Percentiles rank a stretch among this genome's conserved stretches.
Evolutionary conservation across 2,888 invertebrate genomes (phyloP).

Genomic region (Agrilus cyanescens): DNA sequence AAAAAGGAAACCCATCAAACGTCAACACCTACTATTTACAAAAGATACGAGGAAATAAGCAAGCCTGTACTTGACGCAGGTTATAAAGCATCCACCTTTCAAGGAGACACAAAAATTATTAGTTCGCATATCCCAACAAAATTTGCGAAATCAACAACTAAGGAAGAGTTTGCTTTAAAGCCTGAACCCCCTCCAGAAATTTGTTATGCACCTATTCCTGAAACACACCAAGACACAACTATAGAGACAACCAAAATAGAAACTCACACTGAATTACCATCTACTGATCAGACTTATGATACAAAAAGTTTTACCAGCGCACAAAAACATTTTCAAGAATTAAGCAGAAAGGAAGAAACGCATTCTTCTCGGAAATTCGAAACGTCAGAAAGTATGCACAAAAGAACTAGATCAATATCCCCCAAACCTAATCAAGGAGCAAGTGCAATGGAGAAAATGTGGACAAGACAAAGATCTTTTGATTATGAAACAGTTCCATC

Average conservation of each 20-base stretch:
- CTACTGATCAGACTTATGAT: constrained; percentile 29
- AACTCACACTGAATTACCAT: constrained; percentile 32
- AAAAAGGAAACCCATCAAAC: constrained; percentile 29
- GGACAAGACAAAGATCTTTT: constrained; percentile 36
- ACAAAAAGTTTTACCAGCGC: not conserved
- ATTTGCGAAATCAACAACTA: constrained; percentile 8
- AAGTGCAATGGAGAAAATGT: constrained; percentile 55
- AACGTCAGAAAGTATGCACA: constrained; percentile 4
- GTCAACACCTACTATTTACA: constrained; percentile 32
- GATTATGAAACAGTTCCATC: constrained; percentile 23
- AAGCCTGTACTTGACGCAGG: constrained; percentile 1
- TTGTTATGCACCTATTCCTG: constrained; percentile 45
- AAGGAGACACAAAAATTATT: not conserved
- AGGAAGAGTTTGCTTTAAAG: constrained; percentile 42
- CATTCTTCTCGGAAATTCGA: constrained; percentile 6
- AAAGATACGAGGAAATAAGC: constrained; percentile 31
- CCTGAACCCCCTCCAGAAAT: constrained; percentile 64
- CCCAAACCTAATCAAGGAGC: constrained; percentile 52
- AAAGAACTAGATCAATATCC: constrained; percentile 28
- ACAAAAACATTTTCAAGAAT: constrained; percentile 11
- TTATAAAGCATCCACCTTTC: constrained; percentile 2
- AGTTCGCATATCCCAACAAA: not conserved
- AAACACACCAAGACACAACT: constrained; percentile 39
- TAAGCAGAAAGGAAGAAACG: constrained; percentile 25
- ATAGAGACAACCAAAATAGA: constrained; percentile 27